Evolutionary conservation across 2,797 vertebrate genomes (phyloP), one percentile per base, ranked within the genome.

Genomic region (Pygocentrus nattereri): DNA sequence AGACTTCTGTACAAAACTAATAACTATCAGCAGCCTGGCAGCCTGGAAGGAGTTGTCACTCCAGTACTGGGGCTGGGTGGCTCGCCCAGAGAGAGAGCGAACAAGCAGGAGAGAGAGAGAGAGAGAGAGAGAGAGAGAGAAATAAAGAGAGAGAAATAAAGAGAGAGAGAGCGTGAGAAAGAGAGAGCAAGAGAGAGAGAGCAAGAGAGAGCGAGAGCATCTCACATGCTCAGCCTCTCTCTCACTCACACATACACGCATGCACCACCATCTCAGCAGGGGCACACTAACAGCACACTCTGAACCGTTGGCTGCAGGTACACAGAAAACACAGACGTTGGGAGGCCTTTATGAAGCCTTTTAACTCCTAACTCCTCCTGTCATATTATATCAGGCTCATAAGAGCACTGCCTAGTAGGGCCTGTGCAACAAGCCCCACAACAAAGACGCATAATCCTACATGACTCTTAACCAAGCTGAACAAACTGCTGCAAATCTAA

Each of bases 1-100:
- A 83, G 89, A 88, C 87, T 83, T 78, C 83, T 87, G 81, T 85
- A 88, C 85, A 87, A 88, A 88, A 88, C 86, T 79, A 88, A 88
- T 88, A 88, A 88, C 85, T 82, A 87, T 86, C 85, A 82, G 76
- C 76, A 72, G 69, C 86, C 84, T 82, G 82, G 69, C 78, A 84
- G 84, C 64, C 78, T 69, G 77, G 84, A 65, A 80, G 65, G 74
- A 79, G 76, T 80, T 78, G 82, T 83, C 84, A 81, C 82, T 85
- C 70, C 71, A 56, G 80, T 64, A 64, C 30, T 34, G 16, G 13
- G 34, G 73, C 79, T 68, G 54, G 54, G 49, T 73, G 79, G 75
- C 72, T 83, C 31, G 0, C 74, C 44, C 62, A 23, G 52, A 68
- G 69, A 80, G 68, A 77, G n/a, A 38, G 86, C 64, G 76, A 78